Base-by-base conservation (phyloP, 2,888 invertebrate species). In the Andrena bucephala region DNA sequence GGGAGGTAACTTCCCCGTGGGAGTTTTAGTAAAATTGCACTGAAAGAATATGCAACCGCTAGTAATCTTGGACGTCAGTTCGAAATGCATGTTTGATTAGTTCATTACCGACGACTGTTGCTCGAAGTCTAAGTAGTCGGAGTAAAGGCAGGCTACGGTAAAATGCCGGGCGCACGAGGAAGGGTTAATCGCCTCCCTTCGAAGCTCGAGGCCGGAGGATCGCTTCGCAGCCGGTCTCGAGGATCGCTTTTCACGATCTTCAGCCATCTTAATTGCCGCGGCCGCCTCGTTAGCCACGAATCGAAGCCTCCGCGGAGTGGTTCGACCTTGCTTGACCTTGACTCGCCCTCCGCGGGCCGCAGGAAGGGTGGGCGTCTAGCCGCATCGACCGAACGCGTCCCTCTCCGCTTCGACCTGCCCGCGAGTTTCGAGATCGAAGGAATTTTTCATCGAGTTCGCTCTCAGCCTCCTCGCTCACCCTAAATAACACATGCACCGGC, bases 361-460 rank as follows among this genome's bases (percentile, higher is more conserved):
- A 94, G 57, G 94, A 94, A 88, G 91, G 91, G 90, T 90, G 92
- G 90, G 89, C 90, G 94, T 95, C 95, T 95, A 94, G 95, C 94
- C 95, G 92, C 94, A 95, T 95, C 94, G 95, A 95, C 94, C 94
- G 91, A 90, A 68, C 65, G 63, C 24, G 73, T 10, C 57, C 24
- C 57, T 20, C 42, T 69, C 42, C 78, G 67, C 73, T 69, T 59
- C 73, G 67, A 36, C 36, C 29, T 48, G 60, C 60, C 57, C 31
- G 74, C 57, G 59, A 59, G 69, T 76, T 71, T 81, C 78, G 72
- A 77, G 60, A 82, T 72, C 73, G 63, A 66, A 52, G 68, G 68
- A 83, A 70, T 77, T 88, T 86, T 75, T 48, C 79, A 42, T 13
- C 29, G 54, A 66, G 65, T 60, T 67, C 63, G 52, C 78, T 52